Base-by-base conservation (phyloP, 2,797 vertebrate genomes). In the Dallia pectoralis region DNA sequence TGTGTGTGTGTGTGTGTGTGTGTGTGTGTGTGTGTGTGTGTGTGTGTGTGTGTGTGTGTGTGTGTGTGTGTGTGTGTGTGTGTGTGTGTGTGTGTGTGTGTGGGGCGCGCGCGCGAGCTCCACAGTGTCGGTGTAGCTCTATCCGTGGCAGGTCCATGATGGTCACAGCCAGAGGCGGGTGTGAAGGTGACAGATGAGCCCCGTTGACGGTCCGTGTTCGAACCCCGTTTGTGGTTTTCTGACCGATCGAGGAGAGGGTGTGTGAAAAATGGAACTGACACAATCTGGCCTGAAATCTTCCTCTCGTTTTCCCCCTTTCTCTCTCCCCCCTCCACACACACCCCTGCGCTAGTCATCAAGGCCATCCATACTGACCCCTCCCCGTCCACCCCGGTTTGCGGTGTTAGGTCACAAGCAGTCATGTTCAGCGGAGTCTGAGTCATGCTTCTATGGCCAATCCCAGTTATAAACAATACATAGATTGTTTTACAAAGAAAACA, bases 371-470 rank as follows among this genome's bases (percentile, higher is more conserved):
- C 88, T 81, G 79, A 77, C 67, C 74, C 69, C 66, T 72, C 67
- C 76, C 27, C 4, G 44, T 18, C 18, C 19, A 9, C 56, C 15
- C 56, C 32, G n/a, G n/a, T n/a, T n/a, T 29, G 16, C 40, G 86
- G 85, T 91, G 87, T 89, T 89, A 75, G 88, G 87, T 93, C 90
- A 85, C 91, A 76, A 76, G 78, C 68, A 79, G 85, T 78, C 81
- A 85, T 88, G 89, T 89, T 85, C 82, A 86, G 90, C 84, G 84
- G 79, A 87, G 77, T 88, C 86, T 89, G 89, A 92, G 84, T 92
- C 88, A 91, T 86, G 90, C 84, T 89, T 90, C 89, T 90, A 90
- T 92, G 93, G 88, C 86, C 85, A 89, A 88, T 82, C 83, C 80
- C 66, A 75, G 86, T 88, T 89, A 87, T 89, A 89, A 92, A 91